phyloP scores from a whole-genome alignment of 2,113 vertebrate genomes.

The Paramisgurnus dabryanus region DNA sequence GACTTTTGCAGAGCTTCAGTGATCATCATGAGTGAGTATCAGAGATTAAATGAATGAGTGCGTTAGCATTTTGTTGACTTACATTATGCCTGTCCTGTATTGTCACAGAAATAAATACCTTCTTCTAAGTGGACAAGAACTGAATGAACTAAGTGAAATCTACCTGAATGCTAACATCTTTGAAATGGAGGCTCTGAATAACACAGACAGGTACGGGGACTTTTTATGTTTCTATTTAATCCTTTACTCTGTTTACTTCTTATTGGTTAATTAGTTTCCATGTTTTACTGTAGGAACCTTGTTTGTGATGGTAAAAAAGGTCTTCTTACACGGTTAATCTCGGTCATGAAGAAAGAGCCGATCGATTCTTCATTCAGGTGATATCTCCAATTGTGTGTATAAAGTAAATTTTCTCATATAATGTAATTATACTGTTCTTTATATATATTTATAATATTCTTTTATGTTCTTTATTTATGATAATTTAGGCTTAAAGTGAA shows the following conservation, averaged over 20 bases:
- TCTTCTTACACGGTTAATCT: constrained; percentile 89
- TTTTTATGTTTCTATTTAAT: not conserved
- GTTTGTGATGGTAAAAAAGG: constrained; percentile 97
- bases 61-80: too few relatives aligned
- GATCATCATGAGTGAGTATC: constrained; percentile 96
- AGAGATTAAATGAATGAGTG: not conserved
- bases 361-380: constrained; percentile 97
- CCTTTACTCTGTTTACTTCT: not conserved
- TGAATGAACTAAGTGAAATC: constrained; percentile 96
- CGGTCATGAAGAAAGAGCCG: constrained; percentile 98
- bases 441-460: too few relatives aligned
- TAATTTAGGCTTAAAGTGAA: too few relatives aligned
- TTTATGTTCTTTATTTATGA: too few relatives aligned
- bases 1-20: constrained; percentile 97
- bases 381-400: not conserved
- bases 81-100: not conserved
- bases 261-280: not conserved
- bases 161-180: constrained; percentile 97
- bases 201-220: constrained; percentile 86
- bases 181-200: constrained; percentile 93
- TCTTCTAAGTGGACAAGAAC: constrained; percentile 92
- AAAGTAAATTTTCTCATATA: too few relatives aligned
- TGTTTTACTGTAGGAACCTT: constrained; percentile 78
- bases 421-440: too few relatives aligned
- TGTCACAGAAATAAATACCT: constrained; percentile 92